Evolutionary conservation across 1,140 invertebrate species (phyloP).

Genomic region (Bathynomus jamesi): DNA sequence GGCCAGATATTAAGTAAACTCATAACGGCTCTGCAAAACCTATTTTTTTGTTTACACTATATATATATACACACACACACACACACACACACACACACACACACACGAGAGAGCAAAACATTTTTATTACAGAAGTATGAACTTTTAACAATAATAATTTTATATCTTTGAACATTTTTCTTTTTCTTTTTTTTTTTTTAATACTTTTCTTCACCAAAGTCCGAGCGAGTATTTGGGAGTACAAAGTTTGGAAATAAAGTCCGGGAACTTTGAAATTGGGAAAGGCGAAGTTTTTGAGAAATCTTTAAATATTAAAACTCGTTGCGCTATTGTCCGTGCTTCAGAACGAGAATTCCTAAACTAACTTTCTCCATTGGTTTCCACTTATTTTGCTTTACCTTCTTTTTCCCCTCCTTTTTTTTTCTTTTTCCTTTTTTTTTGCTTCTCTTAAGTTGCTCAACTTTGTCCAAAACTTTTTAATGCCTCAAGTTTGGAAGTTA

Average conservation of each 20-base stretch:
- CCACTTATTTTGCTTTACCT: not conserved
- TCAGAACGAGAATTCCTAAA: not conserved
- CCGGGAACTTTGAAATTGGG: not conserved
- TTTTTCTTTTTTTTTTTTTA: not conserved
- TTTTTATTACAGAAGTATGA: not conserved
- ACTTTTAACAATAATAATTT: not conserved
- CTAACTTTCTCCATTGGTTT: slow-evolving; percentile 1
- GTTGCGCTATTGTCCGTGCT: not conserved
- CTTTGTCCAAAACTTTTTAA: slow-evolving; percentile 28
- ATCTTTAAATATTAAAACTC: not conserved
- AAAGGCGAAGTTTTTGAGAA: not conserved
- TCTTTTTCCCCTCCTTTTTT: not conserved
- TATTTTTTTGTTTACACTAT: too few relatives aligned
- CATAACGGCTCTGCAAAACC: too few relatives aligned
- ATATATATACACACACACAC: not conserved
- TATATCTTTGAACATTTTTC: not conserved
- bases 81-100: not conserved
- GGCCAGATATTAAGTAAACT: too few relatives aligned
- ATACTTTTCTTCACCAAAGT: not conserved
- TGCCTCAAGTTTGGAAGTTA: slow-evolving; percentile 25
- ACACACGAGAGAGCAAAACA: not conserved
- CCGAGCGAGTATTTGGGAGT: not conserved
- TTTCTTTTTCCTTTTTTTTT: slow-evolving; percentile 13
- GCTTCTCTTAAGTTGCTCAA: slow-evolving; percentile 1
- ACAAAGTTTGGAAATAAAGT: not conserved